Conservation (phyloP, 1,140 invertebrate species). For the Arctopsyche grandis region DNA sequence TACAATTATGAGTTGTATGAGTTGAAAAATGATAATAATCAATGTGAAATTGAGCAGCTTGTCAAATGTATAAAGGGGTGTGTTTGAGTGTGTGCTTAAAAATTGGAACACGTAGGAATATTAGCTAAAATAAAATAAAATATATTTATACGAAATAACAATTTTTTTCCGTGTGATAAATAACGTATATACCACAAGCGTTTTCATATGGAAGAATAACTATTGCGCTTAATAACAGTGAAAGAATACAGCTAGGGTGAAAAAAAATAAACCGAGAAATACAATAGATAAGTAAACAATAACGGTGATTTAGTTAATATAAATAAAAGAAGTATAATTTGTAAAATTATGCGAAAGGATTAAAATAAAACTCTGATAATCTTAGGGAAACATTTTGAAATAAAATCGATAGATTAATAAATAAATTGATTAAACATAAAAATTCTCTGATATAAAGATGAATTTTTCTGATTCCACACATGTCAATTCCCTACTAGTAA, state of each 20-base stretch:
- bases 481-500: constrained; percentile 54
- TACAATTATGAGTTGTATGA: constrained; percentile 2
- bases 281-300: background rate
- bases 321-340: background rate
- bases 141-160: background rate
- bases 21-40: constrained; percentile 47
- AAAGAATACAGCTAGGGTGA: background rate
- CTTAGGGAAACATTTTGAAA: constrained; percentile 20
- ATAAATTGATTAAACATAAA: constrained; percentile 14
- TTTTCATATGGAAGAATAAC: no score
- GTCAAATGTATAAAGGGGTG: background rate
- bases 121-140: constrained; percentile 15
- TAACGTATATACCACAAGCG: no score
- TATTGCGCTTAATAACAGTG: background rate
- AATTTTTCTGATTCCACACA: constrained; percentile 40
- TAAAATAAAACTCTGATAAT: constrained; percentile 18
- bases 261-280: background rate
- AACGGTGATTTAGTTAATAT: background rate
- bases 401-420: constrained; percentile 8
- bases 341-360: background rate
- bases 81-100: background rate
- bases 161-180: background rate
- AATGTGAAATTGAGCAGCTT: constrained; percentile 49
- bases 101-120: background rate
- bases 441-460: constrained; percentile 37